Evolutionary conservation across 2,888 invertebrate species (phyloP).

Genomic region (Athrips mouffetella): DNA sequence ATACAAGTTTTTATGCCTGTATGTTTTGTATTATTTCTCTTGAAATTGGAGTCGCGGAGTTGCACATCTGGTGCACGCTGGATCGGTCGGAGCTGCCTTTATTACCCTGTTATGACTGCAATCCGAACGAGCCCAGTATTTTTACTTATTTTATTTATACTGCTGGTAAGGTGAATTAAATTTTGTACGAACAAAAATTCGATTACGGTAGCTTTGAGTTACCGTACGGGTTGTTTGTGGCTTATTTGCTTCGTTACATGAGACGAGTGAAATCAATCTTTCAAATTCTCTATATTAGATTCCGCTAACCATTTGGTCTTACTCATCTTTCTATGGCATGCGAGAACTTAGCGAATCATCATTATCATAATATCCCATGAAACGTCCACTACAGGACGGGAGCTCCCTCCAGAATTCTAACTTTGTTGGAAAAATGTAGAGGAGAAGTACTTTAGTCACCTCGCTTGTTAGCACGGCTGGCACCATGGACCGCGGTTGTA

Average conservation of each 20-base stretch:
- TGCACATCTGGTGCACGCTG: slow-evolving; percentile 59
- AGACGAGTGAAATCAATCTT: not conserved
- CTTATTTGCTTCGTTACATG: slow-evolving; percentile 1
- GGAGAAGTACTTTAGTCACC: too few species aligned
- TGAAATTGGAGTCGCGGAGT: slow-evolving; percentile 59
- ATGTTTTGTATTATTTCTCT: slow-evolving; percentile 53
- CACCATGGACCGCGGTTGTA: too few species aligned
- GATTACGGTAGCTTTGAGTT: slow-evolving; percentile 25
- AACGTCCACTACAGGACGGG: too few species aligned
- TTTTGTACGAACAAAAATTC: slow-evolving; percentile 40
- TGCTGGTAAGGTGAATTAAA: slow-evolving; percentile 47
- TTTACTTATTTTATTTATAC: slow-evolving; percentile 57
- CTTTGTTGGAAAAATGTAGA: not conserved
- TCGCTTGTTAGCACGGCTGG: too few species aligned
- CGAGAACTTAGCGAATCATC: too few species aligned
- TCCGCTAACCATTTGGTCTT: not conserved
- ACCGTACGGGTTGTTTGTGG: slow-evolving; percentile 10
- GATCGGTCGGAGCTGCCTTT: slow-evolving; percentile 43
- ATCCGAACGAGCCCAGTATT: slow-evolving; percentile 49
- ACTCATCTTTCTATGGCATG: too few species aligned
- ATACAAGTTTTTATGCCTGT: slow-evolving; percentile 51
- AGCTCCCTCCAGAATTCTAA: too few species aligned
- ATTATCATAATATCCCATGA: too few species aligned
- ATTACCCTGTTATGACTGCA: slow-evolving; percentile 67
- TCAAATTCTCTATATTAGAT: not conserved